Conservation (phyloP, 1,140 invertebrate species). For the Eufriesea mexicana region DNA sequence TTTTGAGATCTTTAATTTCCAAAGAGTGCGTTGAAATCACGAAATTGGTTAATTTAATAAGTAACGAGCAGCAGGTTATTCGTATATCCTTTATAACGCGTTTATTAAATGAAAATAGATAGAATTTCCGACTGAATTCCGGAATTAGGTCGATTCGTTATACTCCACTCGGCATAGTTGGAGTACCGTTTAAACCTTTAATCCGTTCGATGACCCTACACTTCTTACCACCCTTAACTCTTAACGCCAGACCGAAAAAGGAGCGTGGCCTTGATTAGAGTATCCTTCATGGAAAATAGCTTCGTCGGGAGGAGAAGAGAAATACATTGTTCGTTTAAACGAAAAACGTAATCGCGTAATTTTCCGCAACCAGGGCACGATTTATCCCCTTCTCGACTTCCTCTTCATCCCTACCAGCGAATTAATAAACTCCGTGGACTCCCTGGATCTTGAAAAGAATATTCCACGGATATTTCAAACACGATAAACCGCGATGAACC, state of each 20-base stretch:
- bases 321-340: neutral
- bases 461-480: neutral
- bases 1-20: no score
- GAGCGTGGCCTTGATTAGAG: constrained; percentile 15
- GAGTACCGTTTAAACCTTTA: neutral
- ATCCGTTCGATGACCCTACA: neutral
- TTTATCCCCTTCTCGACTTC: neutral
- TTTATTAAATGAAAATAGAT: no score
- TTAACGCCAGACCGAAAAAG: neutral
- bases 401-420: neutral
- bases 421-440: neutral
- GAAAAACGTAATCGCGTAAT: constrained; percentile 8
- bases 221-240: neutral
- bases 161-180: neutral
- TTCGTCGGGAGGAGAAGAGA: neutral
- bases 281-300: constrained; percentile 13
- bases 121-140: no score
- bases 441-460: neutral
- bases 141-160: no score
- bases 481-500: neutral
- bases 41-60: no score
- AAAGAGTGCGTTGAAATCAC: no score
- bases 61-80: no score
- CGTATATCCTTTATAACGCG: no score
- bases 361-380: neutral